These are phyloP conservation scores for Magallana gigas DNA, from an alignment of 1,140 invertebrate species.

Conservation along the genomic window DNA sequence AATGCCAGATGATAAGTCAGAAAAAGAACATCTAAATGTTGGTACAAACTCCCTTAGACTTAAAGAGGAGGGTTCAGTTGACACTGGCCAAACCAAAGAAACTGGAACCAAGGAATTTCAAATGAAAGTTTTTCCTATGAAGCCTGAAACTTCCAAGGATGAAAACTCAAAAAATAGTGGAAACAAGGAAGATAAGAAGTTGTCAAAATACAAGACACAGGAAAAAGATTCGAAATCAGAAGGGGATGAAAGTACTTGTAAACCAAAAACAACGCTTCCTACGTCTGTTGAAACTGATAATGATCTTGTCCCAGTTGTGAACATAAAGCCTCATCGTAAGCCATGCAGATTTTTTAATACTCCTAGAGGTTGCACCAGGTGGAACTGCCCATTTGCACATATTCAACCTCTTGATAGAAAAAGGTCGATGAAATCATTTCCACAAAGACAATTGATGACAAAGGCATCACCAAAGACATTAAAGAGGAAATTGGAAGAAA, in stretches of 20 bases:
- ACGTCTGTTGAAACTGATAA: not conserved
- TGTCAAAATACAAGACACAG: not conserved
- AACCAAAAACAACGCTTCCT: not conserved
- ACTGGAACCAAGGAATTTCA: too few relatives aligned
- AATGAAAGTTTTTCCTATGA: not conserved
- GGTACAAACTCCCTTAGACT: too few relatives aligned
- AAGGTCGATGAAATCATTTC: too few relatives aligned
- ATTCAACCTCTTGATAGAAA: too few relatives aligned
- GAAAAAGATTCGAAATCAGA: not conserved
- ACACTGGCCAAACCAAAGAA: not conserved
- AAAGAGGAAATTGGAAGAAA: not conserved
- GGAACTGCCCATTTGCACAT: not conserved
- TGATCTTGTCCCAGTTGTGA: not conserved
- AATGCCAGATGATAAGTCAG: not conserved
- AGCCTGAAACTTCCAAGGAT: not conserved
- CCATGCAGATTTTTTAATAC: slow-evolving; percentile 1
- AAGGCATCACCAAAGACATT: not conserved
- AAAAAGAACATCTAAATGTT: too few relatives aligned
- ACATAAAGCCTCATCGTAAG: not conserved
- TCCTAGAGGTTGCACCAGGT: not conserved
- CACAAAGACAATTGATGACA: not conserved
- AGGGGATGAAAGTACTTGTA: not conserved
- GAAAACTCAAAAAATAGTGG: not conserved
- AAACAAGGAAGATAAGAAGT: not conserved
- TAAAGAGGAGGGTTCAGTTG: too few relatives aligned